Base-by-base conservation (phyloP, 2,888 invertebrate species). In the Ophonus ardosiacus region DNA sequence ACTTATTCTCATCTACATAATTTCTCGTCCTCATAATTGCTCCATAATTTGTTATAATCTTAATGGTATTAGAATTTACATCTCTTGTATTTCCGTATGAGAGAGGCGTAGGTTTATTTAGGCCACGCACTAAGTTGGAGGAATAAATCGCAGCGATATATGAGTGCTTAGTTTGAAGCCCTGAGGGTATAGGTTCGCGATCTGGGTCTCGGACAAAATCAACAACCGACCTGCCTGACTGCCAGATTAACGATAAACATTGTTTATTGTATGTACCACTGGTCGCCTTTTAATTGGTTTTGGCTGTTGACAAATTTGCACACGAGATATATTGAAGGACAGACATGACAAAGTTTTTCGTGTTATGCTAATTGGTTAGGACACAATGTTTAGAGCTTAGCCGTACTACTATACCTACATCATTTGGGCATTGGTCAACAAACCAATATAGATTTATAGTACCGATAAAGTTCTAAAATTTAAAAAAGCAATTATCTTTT, bases 151-250 rank as follows among this genome's bases (percentile, higher is more conserved):
- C 38, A 15, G 68, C 24, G 68, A 68, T 68, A 68, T 68, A 68
- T 68, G 68, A 68, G 38, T n/a, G 24, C 43, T 15, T 24, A 63
- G 59, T 13, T 21, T 38, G 68, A 15, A 38, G n/a, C 31, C 68
- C 68, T 24, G 24, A 15, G 68, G 68, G 68, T 31, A 68, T 68
- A 68, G 68, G 68, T 68, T 68, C 31, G 68, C 68, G 24, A 68
- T 31, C 68, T 68, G 68, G 68, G 68, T 68, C 68, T 68, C 68
- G 68, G 68, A 68, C 68, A 68, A 13, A 63, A 24, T 63, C 63
- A 24, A 24, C 21, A 24, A 24, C 24, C 13, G 24, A 10, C n/a
- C n/a, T 68, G 2, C 68, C 21, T n/a, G 21, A 7, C 38, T 68
- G 68, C 38, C 38, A 68, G 68, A 68, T 68, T 31, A 38, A 68